Evolutionary conservation across 2,113 vertebrate species (phyloP), one percentile per base, ranked within the genome.

Genomic region (Ochotona curzoniae): DNA sequence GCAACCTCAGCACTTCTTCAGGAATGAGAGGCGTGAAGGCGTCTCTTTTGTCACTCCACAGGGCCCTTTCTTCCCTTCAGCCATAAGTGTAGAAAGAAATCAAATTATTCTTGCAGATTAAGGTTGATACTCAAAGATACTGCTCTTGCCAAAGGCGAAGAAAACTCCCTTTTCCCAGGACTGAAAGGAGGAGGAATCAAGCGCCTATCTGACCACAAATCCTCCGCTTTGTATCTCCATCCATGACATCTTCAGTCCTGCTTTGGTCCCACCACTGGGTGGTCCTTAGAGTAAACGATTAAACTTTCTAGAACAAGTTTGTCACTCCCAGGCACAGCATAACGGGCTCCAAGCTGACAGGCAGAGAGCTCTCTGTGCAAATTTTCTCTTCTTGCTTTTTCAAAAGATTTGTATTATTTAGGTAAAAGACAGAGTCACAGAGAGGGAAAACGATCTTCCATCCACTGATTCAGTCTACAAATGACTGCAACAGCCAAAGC

Each of bases 171-270:
- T 51, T n/a, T 47, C 49, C 74, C 49, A 44, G 11, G 44, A 7
- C 17, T 83, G 1, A 26, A 64, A 79, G 1, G 30, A 4, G 64
- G 10, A 17, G 20, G 23, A 13, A 5, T 3, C 44, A 32, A 51
- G 13, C 30, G 57, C 35, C 18, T 3, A 0, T n/a, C 79, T 0
- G 1, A 23, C 12, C 30, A 9, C 5, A 2, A 1, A 18, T 5
- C 32, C 51, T 66, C 13, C 7, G 57, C 18, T 91, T 54, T 11
- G 2, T 30, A 13, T 15, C 26, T 18, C 28, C 21, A n/a, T 0
- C 1, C 44, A 6, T 5, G 3, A 2, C 1, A 2, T 14, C 35
- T 60, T 63, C 35, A 75, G 8, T 14, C 26, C 26, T 4, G 38
- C 30, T 3, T 10, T 4, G 23, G 13, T 54, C 35, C 69, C 82